Base-by-base conservation (phyloP, 1,140 invertebrate genomes). In the Drosophila malerkotliana region DNA sequence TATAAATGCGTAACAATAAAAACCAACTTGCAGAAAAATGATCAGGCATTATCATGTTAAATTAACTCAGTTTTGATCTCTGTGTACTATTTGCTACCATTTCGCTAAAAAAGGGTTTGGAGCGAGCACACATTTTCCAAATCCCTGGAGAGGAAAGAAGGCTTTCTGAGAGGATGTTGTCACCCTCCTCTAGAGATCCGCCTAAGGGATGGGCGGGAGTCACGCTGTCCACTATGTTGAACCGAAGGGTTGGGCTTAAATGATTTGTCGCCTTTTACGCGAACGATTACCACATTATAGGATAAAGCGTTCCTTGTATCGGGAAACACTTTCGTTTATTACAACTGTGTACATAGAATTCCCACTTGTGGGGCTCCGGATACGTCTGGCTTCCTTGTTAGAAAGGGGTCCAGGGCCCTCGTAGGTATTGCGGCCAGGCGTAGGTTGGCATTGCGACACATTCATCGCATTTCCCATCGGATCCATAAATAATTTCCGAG, bases 201-300 rank as follows among this genome's bases (percentile, higher is more conserved):
- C n/a, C 41, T 5, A 8, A 44, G 41, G 41, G 41, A 15, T 18
- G 41, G 41, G 14, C 14, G 10, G 41, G n/a, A 9, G 41, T n/a
- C 41, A 18, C 34, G 56, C 3, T 34, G 32, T 4, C 41, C 15
- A 5, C 2, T 18, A 18, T 5, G 41, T 44, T 44, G 5, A 15
- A 9, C 34, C 21, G 18, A 12, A 44, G 56, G 71, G 41, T 63
- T 59, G 77, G 72, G 80, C 89, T 90, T 85, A 90, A 90, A 90
- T 90, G 85, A 90, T 90, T 90, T 90, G 85, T 90, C 85, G 85
- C 85, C 87, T 90, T 90, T 90, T 90, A 85, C 87, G 87, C 85
- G 87, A 90, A 78, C 85, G 85, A 90, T 90, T 90, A 90, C 85
- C 85, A 90, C 85, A 90, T 90, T 90, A 87, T 90, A 90, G 87